phyloP scores from a whole-genome alignment of 2,113 vertebrate species.

The Microcebus lehilahytsara region DNA sequence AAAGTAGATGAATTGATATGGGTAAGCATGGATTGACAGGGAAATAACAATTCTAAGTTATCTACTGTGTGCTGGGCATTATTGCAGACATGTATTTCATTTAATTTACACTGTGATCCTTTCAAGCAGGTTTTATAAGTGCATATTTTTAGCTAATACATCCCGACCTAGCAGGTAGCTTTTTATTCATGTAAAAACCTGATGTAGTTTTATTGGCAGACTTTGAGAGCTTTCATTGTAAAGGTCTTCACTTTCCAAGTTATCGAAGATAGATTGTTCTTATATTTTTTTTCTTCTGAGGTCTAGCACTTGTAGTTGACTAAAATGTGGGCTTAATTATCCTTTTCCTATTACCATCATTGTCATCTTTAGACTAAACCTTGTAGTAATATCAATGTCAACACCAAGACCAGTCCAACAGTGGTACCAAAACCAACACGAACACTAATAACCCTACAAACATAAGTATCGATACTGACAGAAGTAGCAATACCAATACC shows the following conservation, averaged over 20 bases:
- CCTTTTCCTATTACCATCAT: background rate
- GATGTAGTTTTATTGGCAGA: background rate
- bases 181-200: background rate
- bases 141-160: background rate
- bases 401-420: too few species aligned
- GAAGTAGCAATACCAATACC: background rate
- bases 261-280: background rate
- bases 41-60: background rate
- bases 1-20: background rate
- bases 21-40: background rate
- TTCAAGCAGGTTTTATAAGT: background rate
- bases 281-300: background rate
- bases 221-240: background rate
- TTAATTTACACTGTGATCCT: background rate
- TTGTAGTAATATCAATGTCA: background rate
- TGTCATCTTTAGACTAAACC: background rate
- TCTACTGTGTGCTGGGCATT: background rate
- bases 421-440: accelerated
- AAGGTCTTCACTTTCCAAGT: background rate
- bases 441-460: background rate
- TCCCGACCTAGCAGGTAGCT: background rate
- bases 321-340: background rate
- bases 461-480: background rate
- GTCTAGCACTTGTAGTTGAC: background rate
- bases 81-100: background rate